Percentiles rank a stretch among this genome's conserved stretches.
Conservation (phyloP, 2,888 invertebrate genomes). For the Adineta ricciae region DNA sequence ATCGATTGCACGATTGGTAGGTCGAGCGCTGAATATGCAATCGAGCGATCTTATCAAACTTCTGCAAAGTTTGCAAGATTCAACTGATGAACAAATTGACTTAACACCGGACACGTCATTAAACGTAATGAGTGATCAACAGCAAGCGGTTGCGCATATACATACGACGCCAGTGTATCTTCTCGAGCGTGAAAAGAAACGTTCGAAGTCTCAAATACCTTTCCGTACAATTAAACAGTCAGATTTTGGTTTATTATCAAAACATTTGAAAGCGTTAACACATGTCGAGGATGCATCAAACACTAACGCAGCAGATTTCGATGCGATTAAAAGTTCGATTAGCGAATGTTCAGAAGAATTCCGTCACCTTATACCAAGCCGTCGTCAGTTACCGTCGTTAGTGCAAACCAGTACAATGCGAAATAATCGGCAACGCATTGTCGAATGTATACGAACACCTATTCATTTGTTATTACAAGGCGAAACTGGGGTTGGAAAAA, state of each 20-base stretch:
- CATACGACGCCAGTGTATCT: not conserved
- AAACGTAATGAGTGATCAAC: not conserved
- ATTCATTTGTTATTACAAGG: not conserved
- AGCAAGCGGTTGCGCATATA: not conserved
- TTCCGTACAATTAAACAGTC: not conserved
- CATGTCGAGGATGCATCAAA: not conserved
- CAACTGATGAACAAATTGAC: not conserved
- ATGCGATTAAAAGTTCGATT: not conserved
- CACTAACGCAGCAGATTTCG: not conserved
- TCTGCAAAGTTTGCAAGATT: not conserved
- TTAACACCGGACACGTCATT: not conserved
- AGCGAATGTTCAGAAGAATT: not conserved
- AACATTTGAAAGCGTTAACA: not conserved
- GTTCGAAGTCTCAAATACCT: conserved; percentile 18
- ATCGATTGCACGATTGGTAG: not conserved
- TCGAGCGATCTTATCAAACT: not conserved
- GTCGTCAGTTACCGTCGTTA: not conserved
- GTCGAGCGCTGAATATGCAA: conserved; percentile 1
- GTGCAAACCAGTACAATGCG: not conserved
- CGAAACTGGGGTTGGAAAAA: not conserved
- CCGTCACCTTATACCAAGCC: not conserved
- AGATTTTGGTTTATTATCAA: not conserved
- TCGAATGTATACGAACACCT: not conserved
- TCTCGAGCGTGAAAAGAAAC: not conserved
- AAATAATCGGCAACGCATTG: not conserved